phyloP scores from a whole-genome alignment of 2,797 vertebrate genomes.

The Anisognathus igniventris region DNA sequence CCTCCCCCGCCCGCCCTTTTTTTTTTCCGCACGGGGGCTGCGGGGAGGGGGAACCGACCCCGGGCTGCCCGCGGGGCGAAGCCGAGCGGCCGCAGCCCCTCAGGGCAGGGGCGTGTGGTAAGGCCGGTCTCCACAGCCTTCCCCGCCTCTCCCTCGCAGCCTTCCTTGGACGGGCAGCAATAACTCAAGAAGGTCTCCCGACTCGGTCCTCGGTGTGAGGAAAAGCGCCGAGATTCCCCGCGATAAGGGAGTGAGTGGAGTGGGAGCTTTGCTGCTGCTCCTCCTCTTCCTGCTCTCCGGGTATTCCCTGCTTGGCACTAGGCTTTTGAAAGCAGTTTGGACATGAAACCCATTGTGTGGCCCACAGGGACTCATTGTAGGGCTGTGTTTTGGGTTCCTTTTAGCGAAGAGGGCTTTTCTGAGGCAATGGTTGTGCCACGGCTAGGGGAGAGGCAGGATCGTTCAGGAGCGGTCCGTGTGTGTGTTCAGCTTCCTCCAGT shows the following conservation, averaged over 20 bases:
- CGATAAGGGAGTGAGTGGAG: background rate
- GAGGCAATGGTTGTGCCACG: background rate
- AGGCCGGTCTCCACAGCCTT: background rate
- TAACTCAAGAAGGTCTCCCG: background rate
- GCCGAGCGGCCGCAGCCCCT: background rate
- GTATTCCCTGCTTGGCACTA: background rate
- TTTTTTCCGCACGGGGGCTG: background rate
- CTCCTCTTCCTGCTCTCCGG: background rate
- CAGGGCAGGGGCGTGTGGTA: background rate
- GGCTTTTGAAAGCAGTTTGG: background rate
- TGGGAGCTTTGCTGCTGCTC: background rate
- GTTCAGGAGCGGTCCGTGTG: background rate
- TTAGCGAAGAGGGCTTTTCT: background rate
- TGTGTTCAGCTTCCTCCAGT: background rate
- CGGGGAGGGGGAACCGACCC: background rate
- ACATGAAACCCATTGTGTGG: fast-evolving
- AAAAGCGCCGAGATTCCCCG: background rate
- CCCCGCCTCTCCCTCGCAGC: background rate
- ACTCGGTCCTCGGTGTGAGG: background rate
- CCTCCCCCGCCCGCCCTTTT: background rate
- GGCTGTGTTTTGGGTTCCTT: background rate
- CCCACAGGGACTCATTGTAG: background rate
- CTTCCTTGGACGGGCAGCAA: background rate
- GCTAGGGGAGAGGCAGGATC: background rate
- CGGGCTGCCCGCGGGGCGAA: background rate